A percentile compares a stretch with the other conserved stretches of the same genome.
phyloP scores from a whole-genome alignment of 2,797 vertebrate species.

The Columba guinea region DNA sequence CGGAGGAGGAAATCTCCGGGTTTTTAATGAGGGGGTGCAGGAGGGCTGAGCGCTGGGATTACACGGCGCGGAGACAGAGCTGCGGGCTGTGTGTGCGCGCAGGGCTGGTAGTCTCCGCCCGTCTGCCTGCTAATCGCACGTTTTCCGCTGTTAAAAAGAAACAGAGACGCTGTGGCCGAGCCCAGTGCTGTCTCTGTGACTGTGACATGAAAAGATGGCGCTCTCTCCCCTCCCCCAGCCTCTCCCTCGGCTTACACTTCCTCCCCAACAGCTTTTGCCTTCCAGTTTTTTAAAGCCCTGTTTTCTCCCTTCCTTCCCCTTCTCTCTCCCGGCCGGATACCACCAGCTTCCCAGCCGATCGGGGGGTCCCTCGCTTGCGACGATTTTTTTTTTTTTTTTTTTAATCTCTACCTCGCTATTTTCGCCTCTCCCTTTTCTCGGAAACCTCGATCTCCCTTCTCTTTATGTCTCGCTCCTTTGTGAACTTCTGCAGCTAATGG shows the following conservation, averaged over 20 bases:
- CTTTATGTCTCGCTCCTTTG: conserved; percentile 70
- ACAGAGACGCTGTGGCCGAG: conserved; percentile 66
- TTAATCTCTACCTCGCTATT: conserved; percentile 55
- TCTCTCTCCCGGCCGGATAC: conserved; percentile 60
- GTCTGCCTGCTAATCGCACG: conserved; percentile 78
- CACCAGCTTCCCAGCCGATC: conserved; percentile 56
- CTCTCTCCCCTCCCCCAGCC: conserved; percentile 74
- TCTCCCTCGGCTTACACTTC: conserved; percentile 69
- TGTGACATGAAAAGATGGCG: conserved; percentile 83
- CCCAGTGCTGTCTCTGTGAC: conserved; percentile 72
- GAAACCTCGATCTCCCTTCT: conserved; percentile 66
- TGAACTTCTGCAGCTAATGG: conserved; percentile 67
- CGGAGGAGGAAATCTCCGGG: conserved; percentile 72
- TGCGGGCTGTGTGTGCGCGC: conserved; percentile 64
- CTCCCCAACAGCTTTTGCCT: conserved; percentile 62
- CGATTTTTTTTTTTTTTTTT: not conserved
- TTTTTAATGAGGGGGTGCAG: conserved; percentile 45
- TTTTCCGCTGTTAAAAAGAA: conserved; percentile 76
- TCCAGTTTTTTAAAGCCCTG: conserved; percentile 46
- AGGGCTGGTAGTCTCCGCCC: conserved; percentile 69
- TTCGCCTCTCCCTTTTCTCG: conserved; percentile 62
- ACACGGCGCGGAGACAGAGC: conserved; percentile 49
- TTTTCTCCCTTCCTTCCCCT: conserved; percentile 61
- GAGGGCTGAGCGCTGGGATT: conserved; percentile 48
- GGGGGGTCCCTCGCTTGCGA: conserved; percentile 28